These are phyloP conservation scores for Vannuccia rotundouncinata DNA, from an alignment of 2,888 invertebrate species.

Conservation along the genomic window DNA sequence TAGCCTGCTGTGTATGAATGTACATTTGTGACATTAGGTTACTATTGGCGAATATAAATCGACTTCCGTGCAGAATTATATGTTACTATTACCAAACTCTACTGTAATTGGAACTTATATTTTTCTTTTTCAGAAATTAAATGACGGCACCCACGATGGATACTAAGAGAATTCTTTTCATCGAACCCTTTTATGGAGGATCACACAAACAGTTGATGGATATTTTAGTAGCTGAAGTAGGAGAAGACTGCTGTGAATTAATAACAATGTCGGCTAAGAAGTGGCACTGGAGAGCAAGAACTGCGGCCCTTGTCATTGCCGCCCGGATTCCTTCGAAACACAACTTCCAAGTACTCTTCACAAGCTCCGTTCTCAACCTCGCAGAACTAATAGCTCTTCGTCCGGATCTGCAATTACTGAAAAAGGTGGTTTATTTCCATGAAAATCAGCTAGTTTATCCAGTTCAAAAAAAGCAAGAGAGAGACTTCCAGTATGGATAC, in stretches of 20 bases:
- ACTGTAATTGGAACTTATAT: not conserved
- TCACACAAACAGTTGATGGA: slow-evolving; percentile 67
- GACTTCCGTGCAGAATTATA: too few species aligned
- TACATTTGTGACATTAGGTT: too few species aligned
- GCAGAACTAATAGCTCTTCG: slow-evolving; percentile 66
- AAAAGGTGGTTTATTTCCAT: slow-evolving; percentile 70
- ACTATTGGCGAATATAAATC: too few species aligned
- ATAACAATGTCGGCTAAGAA: slow-evolving; percentile 66
- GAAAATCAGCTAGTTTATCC: slow-evolving; percentile 72
- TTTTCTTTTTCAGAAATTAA: not conserved
- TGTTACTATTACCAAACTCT: too few species aligned
- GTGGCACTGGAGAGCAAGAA: slow-evolving; percentile 71
- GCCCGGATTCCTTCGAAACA: slow-evolving; percentile 58
- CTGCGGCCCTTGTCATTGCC: slow-evolving; percentile 64
- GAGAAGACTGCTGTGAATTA: slow-evolving; percentile 47
- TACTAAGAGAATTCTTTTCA: slow-evolving; percentile 55
- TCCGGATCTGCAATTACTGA: slow-evolving; percentile 61
- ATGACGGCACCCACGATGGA: not conserved
- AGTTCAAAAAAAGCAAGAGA: slow-evolving; percentile 62
- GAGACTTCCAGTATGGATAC: slow-evolving; percentile 70
- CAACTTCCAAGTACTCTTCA: slow-evolving; percentile 58
- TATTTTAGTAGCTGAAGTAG: slow-evolving; percentile 48
- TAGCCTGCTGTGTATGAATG: too few species aligned
- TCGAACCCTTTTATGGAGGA: slow-evolving; percentile 69
- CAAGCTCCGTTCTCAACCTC: slow-evolving; percentile 67